phyloP scores from a whole-genome alignment of 1,140 invertebrate species.

The Riptortus pedestris region DNA sequence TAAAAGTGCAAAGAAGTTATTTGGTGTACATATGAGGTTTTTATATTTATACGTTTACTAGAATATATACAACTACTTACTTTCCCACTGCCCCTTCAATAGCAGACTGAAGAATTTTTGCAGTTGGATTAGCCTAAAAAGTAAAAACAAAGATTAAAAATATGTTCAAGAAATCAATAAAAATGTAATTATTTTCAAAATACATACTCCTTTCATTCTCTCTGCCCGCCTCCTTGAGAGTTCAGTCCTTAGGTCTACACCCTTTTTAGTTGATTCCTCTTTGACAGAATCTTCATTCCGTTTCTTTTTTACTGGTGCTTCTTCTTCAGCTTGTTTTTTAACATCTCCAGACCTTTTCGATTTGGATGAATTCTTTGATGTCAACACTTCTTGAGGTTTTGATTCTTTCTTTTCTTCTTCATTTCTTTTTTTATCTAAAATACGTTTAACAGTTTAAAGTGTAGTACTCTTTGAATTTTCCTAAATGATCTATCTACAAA shows the following conservation, averaged over 20 bases:
- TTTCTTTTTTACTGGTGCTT: not conserved
- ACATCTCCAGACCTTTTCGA: not conserved
- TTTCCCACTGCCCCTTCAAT: conserved; percentile 14
- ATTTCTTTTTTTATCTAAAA: conserved; percentile 1
- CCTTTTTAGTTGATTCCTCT: conserved; percentile 10
- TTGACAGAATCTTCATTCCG: not conserved
- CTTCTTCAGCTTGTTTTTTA: not conserved
- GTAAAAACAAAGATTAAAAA: not conserved
- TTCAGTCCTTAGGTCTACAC: conserved; percentile 20
- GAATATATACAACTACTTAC: not conserved
- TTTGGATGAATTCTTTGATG: not conserved
- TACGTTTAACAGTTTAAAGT: no score
- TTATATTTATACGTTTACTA: no score
- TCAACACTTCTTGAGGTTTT: not conserved
- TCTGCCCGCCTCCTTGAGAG: conserved; percentile 22
- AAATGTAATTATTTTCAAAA: not conserved
- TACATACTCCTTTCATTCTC: conserved; percentile 20
- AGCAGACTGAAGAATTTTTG: conserved; percentile 4
- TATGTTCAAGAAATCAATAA: not conserved
- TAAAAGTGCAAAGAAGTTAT: no score
- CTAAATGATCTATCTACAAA: no score
- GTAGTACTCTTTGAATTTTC: no score
- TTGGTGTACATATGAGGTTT: no score
- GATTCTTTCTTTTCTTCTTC: not conserved
- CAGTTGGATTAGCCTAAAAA: not conserved